A percentile compares a stretch with the other conserved stretches of the same genome.
phyloP scores from a whole-genome alignment of 2,797 vertebrate species.

The Momotus momota region DNA sequence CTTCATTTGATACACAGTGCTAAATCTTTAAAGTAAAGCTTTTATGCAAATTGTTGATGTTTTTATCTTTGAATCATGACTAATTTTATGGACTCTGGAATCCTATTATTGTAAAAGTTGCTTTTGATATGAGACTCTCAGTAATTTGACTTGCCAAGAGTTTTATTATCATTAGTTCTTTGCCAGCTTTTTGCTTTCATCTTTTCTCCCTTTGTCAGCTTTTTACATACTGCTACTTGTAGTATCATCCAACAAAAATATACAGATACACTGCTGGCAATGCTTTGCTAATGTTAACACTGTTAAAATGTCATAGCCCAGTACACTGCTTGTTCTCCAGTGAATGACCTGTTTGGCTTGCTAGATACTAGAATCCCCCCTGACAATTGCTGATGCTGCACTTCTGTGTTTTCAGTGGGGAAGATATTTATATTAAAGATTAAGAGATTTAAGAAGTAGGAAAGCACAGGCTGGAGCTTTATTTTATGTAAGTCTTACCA shows the following conservation, averaged over 20 bases:
- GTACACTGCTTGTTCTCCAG: neutral
- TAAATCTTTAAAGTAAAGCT: constrained; percentile 78
- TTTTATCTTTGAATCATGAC: constrained; percentile 66
- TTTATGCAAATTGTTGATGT: constrained; percentile 76
- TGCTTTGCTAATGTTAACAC: neutral
- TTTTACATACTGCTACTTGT: neutral
- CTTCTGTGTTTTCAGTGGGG: neutral
- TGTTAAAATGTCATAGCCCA: neutral
- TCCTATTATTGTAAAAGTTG: constrained; percentile 63
- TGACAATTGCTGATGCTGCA: neutral
- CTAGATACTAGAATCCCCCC: neutral
- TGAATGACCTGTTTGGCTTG: neutral
- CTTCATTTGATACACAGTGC: constrained; percentile 67
- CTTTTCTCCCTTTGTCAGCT: constrained; percentile 44
- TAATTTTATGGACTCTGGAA: constrained; percentile 69
- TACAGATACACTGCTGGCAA: neutral
- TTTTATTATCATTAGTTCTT: constrained; percentile 38
- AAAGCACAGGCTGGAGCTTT: neutral
- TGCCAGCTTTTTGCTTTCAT: constrained; percentile 20
- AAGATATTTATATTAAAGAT: constrained; percentile 1
- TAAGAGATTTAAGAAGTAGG: neutral
- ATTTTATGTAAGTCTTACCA: neutral
- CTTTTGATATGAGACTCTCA: constrained; percentile 43
- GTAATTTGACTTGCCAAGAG: constrained; percentile 44
- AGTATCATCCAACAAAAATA: constrained; percentile 17